phyloP scores from a whole-genome alignment of 1,140 invertebrate species.

The Arion vulgaris region DNA sequence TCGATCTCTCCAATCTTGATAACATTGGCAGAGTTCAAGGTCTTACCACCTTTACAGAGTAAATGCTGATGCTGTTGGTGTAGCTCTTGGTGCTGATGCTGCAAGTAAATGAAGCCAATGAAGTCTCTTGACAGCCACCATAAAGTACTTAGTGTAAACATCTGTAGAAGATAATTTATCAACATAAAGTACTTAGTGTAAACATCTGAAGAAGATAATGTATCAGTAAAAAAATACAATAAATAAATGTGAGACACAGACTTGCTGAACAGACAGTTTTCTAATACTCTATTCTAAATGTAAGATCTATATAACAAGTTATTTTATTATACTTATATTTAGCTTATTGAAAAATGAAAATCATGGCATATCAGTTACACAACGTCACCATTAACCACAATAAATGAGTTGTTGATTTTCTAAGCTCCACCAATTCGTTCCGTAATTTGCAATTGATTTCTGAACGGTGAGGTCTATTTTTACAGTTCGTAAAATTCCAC shows the following conservation, averaged over 20 bases:
- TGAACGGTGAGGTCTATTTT: too few relatives aligned
- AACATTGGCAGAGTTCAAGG: neutral
- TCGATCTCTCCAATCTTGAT: neutral
- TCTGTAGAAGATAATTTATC: neutral
- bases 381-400: too few relatives aligned
- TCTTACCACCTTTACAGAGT: conserved; percentile 13
- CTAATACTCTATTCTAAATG: too few relatives aligned
- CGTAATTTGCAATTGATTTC: too few relatives aligned
- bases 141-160: conserved; percentile 19
- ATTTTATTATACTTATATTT: too few relatives aligned
- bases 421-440: too few relatives aligned
- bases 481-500: too few relatives aligned
- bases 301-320: too few relatives aligned
- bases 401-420: too few relatives aligned
- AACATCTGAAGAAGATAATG: neutral
- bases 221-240: neutral
- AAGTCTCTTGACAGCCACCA: conserved; percentile 10
- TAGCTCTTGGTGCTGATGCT: neutral
- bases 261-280: neutral
- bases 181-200: too few relatives aligned
- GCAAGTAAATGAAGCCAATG: conserved; percentile 22
- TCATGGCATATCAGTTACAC: too few relatives aligned
- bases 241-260: neutral
- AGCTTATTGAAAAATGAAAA: too few relatives aligned
- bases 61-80: conserved; percentile 23